Conservation (phyloP, 2,113 vertebrate genomes). For the Neodon shergylaensis region DNA sequence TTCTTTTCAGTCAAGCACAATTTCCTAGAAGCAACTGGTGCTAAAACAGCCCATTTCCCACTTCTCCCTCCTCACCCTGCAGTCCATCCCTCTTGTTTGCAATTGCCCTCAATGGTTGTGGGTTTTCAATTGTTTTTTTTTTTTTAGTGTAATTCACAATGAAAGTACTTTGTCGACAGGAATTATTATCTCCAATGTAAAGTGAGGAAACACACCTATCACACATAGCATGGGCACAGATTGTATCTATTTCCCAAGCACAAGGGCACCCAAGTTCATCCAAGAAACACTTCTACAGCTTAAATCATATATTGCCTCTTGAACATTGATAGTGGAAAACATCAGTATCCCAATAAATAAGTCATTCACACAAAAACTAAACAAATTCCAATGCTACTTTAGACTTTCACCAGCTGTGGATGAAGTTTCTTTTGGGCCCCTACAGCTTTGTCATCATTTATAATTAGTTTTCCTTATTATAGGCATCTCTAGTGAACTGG, state of each 20-base stretch:
- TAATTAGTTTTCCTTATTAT: not conserved
- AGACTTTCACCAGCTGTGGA: not conserved
- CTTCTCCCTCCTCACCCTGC: not conserved
- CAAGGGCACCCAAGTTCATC: not conserved
- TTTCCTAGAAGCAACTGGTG: conserved; percentile 17
- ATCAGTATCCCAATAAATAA: not conserved
- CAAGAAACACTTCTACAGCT: not conserved
- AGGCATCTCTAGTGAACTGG: not conserved
- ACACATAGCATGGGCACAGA: not conserved
- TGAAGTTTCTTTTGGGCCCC: not conserved
- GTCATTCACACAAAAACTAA: not conserved
- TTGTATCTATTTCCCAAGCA: too few relatives aligned
- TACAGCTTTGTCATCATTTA: not conserved
- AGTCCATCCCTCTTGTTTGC: not conserved
- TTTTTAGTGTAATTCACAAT: not conserved
- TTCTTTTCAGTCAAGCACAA: not conserved
- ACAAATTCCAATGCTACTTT: not conserved
- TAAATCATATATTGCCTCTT: not conserved
- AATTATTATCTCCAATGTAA: conserved; percentile 12
- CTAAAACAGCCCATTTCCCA: conserved; percentile 20
- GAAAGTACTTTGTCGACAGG: not conserved
- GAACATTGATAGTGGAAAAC: not conserved
- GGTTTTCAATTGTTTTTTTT: not conserved
- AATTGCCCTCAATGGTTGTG: not conserved
- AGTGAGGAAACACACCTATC: not conserved